Conservation (phyloP, 2,113 vertebrate genomes). For the Ctenodactylus gundi region DNA sequence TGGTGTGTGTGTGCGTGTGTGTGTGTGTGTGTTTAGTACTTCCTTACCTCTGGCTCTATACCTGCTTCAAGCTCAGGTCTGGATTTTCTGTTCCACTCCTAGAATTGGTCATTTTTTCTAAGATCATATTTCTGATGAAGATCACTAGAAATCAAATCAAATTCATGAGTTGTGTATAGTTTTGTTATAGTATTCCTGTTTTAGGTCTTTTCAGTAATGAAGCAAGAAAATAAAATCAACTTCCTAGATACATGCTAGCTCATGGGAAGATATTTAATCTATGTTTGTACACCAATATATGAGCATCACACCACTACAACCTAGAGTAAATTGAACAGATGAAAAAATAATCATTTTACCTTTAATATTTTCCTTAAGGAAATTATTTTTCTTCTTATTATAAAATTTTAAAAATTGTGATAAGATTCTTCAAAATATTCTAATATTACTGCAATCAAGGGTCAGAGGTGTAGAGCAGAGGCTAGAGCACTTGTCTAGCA, state of each 20-base stretch:
- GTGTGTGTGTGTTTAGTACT: background rate
- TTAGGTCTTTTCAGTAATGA: background rate
- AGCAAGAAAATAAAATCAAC: background rate
- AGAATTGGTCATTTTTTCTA: background rate
- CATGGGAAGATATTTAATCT: background rate
- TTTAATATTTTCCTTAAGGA: background rate
- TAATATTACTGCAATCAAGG: background rate
- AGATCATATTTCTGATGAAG: background rate
- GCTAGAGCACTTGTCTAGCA: rapidly evolving
- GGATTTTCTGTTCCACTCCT: background rate
- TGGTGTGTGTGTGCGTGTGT: background rate
- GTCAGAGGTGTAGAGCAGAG: background rate
- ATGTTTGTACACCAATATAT: background rate
- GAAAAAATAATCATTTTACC: background rate
- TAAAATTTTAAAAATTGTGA: background rate
- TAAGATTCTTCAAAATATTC: no score
- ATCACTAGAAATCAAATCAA: background rate
- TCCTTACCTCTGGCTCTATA: background rate
- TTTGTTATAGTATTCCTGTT: background rate
- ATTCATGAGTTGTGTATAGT: background rate
- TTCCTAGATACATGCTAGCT: background rate
- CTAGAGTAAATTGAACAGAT: background rate
- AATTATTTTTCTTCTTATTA: background rate
- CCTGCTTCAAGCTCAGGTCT: background rate
- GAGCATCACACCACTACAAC: background rate